These are phyloP conservation scores for Hecatera dysodea DNA, from an alignment of 2,888 invertebrate genomes.

Conservation along the genomic window DNA sequence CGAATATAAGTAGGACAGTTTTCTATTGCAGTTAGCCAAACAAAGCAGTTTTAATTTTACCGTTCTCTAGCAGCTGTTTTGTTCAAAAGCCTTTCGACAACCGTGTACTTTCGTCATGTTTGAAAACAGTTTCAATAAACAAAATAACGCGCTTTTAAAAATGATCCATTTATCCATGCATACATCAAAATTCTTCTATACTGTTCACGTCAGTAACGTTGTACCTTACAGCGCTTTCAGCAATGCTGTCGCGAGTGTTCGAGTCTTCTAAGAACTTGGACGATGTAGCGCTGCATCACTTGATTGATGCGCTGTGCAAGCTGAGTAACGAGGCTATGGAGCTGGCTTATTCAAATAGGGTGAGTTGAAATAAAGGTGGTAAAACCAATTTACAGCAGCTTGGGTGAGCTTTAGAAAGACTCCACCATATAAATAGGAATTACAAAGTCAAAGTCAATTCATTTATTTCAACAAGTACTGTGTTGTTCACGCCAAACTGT, in stretches of 20 bases:
- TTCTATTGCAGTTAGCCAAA: neutral
- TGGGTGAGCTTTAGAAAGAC: too few species aligned
- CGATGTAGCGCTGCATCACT: conserved; percentile 98
- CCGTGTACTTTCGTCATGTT: too few species aligned
- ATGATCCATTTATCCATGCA: neutral
- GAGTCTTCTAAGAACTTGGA: conserved; percentile 98
- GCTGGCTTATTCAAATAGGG: conserved; percentile 97
- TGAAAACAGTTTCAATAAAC: neutral
- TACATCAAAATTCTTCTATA: neutral
- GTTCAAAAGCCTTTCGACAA: too few species aligned
- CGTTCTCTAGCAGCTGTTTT: too few species aligned
- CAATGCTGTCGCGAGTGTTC: conserved; percentile 97
- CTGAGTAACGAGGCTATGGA: conserved; percentile 99
- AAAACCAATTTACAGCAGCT: neutral
- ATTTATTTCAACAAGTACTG: too few species aligned
- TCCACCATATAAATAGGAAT: too few species aligned
- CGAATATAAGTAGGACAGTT: too few species aligned
- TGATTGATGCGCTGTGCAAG: conserved; percentile 99
- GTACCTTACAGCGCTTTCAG: conserved; percentile 92
- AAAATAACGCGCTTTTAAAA: conserved; percentile 20
- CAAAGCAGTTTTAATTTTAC: neutral
- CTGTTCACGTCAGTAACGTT: neutral
- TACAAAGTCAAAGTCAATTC: too few species aligned
- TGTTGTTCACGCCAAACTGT: too few species aligned
- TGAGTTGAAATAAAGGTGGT: conserved; percentile 76